Conservation (phyloP, 2,113 vertebrate genomes). For the Petrocephalus microphthalmus region DNA sequence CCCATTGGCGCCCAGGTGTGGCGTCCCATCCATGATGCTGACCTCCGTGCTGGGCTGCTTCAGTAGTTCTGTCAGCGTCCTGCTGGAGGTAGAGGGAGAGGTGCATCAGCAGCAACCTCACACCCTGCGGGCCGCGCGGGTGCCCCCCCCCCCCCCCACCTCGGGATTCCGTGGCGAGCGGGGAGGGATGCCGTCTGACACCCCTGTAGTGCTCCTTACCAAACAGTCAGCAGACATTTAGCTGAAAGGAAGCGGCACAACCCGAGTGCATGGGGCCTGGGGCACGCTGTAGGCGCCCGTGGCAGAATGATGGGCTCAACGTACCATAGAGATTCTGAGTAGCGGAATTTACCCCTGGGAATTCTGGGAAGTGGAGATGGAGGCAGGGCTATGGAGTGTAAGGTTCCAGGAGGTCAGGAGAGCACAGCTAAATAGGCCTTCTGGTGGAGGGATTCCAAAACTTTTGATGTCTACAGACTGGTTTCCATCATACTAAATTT, state of each 20-base stretch:
- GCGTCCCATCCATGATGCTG: slow-evolving; percentile 51
- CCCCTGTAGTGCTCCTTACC: not conserved
- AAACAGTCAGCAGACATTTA: not conserved
- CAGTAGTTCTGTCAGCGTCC: slow-evolving; percentile 61
- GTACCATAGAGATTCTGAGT: not conserved
- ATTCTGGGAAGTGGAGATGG: not conserved
- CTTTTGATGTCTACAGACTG: not conserved
- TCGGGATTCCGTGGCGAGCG: not conserved
- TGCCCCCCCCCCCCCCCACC: not conserved
- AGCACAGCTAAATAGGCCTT: not conserved
- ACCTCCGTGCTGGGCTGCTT: slow-evolving; percentile 61
- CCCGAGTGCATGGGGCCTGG: not conserved
- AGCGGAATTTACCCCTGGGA: not conserved
- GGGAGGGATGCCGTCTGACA: not conserved
- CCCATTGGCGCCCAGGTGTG: slow-evolving; percentile 62
- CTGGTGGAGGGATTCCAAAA: not conserved
- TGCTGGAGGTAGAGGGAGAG: slow-evolving; percentile 27
- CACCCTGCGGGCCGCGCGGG: not conserved
- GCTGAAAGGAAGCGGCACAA: not conserved
- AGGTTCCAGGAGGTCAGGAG: not conserved
- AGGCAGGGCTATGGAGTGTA: not conserved
- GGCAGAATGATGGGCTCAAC: not conserved
- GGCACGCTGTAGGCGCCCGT: not conserved
- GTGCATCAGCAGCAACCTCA: not conserved
- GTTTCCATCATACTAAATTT: not conserved